These are phyloP conservation scores for Oligia latruncula DNA, from an alignment of 2,888 invertebrate species.

Conservation along the genomic window DNA sequence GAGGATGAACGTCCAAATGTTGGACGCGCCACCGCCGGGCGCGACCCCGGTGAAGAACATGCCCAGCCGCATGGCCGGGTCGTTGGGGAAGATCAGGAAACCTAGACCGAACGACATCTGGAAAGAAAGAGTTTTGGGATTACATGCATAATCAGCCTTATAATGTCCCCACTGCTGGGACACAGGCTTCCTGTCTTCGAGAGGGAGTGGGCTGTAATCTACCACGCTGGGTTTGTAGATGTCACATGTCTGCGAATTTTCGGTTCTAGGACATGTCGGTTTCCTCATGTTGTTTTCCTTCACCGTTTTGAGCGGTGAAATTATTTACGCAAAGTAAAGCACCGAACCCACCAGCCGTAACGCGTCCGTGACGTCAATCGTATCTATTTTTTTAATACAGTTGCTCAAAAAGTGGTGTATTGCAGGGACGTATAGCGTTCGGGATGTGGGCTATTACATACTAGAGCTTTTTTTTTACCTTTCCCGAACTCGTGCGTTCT, in stretches of 20 bases:
- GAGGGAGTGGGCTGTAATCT: no score
- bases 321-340: background rate
- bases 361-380: no score
- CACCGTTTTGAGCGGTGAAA: background rate
- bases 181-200: background rate
- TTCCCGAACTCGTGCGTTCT: no score
- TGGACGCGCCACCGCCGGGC: slow-evolving; percentile 98
- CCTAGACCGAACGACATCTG: slow-evolving; percentile 94
- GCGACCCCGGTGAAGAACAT: slow-evolving; percentile 97
- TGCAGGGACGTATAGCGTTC: no score
- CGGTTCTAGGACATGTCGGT: background rate
- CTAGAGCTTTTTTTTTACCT: no score
- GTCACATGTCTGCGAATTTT: background rate
- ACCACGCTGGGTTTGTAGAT: background rate
- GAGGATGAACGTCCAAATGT: slow-evolving; percentile 98
- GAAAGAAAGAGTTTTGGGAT: background rate
- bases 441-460: no score
- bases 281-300: background rate
- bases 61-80: slow-evolving; percentile 93
- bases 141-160: background rate
- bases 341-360: no score
- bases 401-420: no score
- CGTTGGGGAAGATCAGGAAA: slow-evolving; percentile 91
- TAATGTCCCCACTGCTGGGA: background rate
- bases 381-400: no score